These are phyloP conservation scores for Benitochromis conjunctus DNA, from an alignment of 2,113 vertebrate genomes.

Conservation along the genomic window DNA sequence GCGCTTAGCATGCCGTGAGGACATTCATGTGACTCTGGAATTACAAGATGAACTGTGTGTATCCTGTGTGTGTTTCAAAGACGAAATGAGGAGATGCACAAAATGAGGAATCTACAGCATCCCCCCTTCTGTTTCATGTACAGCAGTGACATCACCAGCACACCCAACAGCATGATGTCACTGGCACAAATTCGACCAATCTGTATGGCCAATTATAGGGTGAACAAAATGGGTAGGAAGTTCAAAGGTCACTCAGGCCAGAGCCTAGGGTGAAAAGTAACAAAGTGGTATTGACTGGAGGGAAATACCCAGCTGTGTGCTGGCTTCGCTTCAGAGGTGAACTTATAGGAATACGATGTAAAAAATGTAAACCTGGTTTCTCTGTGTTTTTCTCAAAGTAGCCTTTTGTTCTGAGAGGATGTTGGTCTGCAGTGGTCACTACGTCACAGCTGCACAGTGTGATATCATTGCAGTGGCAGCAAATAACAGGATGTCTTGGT, in stretches of 20 bases:
- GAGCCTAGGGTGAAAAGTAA: background rate
- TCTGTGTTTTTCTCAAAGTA: background rate
- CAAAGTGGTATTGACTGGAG: conserved; percentile 38
- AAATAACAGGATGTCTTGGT: conserved; percentile 25
- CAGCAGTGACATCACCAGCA: conserved; percentile 27
- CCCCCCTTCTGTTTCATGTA: background rate
- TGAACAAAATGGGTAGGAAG: background rate
- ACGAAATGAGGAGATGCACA: conserved; percentile 5
- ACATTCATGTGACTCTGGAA: conserved; percentile 59
- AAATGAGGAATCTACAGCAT: background rate
- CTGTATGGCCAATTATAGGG: background rate
- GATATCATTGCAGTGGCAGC: background rate
- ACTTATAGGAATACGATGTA: background rate
- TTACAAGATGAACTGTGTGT: background rate
- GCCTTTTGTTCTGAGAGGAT: conserved; percentile 13
- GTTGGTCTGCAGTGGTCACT: conserved; percentile 25
- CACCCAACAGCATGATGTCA: conserved; percentile 20
- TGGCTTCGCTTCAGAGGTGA: conserved; percentile 9
- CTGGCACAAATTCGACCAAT: conserved; percentile 13
- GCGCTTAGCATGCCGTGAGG: conserved; percentile 17
- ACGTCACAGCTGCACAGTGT: conserved; percentile 20
- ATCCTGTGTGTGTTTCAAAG: background rate
- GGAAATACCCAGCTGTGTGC: conserved; percentile 5
- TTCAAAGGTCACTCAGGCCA: conserved; percentile 33
- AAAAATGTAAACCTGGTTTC: background rate